Evolutionary conservation across 2,888 invertebrate species (phyloP).

Genomic region (Agrotis exclamationis): DNA sequence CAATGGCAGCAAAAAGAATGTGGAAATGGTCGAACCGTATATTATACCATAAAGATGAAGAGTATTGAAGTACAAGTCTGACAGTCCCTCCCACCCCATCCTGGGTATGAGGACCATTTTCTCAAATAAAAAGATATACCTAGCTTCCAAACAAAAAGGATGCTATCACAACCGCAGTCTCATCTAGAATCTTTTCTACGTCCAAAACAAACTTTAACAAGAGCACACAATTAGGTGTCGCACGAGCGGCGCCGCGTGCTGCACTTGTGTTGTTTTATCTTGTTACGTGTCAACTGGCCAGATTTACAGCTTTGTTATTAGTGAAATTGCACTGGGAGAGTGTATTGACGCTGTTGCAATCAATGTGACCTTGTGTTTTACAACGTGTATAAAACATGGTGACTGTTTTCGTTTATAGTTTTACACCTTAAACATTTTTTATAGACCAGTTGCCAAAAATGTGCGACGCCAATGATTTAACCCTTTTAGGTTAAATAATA

Average conservation of each 20-base stretch:
- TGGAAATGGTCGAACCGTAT: too few relatives aligned
- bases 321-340: slow-evolving; percentile 28
- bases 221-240: slow-evolving; percentile 75
- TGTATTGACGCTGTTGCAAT: slow-evolving; percentile 10
- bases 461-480: too few relatives aligned
- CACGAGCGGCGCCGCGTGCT: slow-evolving; percentile 61
- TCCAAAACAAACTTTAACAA: slow-evolving; percentile 68
- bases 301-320: slow-evolving; percentile 61
- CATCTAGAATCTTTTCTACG: slow-evolving; percentile 40
- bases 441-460: too few relatives aligned
- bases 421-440: not conserved
- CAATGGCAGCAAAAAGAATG: too few relatives aligned
- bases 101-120: too few relatives aligned
- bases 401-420: not conserved
- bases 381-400: not conserved
- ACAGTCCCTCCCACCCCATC: too few relatives aligned
- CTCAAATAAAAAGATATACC: too few relatives aligned
- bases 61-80: too few relatives aligned
- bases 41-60: too few relatives aligned
- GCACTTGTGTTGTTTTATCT: slow-evolving; percentile 73
- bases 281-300: slow-evolving; percentile 67
- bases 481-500: too few relatives aligned
- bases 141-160: too few relatives aligned
- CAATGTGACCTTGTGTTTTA: not conserved
- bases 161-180: not conserved